A percentile compares a stretch with the other conserved stretches of the same genome.
Evolutionary conservation across 2,113 vertebrate genomes (phyloP).

Genomic region (Trachemys scripta): DNA sequence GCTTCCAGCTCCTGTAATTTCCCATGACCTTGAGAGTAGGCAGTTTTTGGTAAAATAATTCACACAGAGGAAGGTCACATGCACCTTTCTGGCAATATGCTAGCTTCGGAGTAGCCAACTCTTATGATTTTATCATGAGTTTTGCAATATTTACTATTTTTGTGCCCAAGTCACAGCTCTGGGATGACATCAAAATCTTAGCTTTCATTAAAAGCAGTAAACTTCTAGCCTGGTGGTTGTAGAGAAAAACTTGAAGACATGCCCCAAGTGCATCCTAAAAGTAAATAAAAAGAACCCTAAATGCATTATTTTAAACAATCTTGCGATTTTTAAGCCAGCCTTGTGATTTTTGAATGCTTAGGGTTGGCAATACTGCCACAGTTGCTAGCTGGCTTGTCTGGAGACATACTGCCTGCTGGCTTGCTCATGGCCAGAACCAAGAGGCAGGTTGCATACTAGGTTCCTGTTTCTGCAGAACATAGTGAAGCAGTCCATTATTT

Average conservation of each 20-base stretch:
- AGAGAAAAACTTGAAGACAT: background rate
- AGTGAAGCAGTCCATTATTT: accelerated
- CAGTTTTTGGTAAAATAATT: background rate
- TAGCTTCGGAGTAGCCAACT: too few species aligned
- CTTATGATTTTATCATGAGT: too few species aligned
- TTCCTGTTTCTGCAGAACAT: accelerated
- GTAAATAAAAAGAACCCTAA: background rate
- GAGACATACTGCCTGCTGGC: accelerated
- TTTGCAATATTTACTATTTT: background rate
- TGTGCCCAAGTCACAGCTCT: background rate
- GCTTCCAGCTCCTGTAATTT: background rate
- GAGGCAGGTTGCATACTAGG: accelerated
- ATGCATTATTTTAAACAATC: background rate
- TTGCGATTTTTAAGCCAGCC: accelerated
- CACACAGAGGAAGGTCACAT: background rate
- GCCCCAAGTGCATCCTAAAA: background rate
- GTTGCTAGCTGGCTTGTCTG: background rate
- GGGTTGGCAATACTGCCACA: accelerated
- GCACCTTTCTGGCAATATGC: background rate
- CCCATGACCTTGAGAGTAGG: background rate
- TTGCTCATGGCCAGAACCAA: accelerated
- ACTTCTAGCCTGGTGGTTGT: background rate
- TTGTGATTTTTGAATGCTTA: background rate
- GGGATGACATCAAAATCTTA: background rate
- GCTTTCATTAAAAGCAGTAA: background rate